Evolutionary conservation across 2,113 vertebrate genomes (phyloP).

Genomic region (Plestiodon gilberti): DNA sequence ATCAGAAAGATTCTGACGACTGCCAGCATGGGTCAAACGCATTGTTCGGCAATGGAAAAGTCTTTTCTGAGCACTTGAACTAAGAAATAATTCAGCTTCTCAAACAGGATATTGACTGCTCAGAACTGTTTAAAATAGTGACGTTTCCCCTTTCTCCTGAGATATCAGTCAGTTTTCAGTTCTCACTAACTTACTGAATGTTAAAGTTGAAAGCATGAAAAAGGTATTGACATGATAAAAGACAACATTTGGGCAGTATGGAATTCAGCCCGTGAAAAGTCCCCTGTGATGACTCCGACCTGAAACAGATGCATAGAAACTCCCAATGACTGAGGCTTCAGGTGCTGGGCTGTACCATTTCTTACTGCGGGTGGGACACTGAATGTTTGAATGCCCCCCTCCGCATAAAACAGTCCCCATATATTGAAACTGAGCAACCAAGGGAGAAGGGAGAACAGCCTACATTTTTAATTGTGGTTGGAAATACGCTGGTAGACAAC

Average conservation of each 20-base stretch:
- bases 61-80: slow-evolving; percentile 35
- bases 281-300: background rate
- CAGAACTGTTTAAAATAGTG: background rate
- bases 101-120: background rate
- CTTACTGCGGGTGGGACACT: background rate
- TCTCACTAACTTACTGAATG: background rate
- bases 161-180: background rate
- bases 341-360: background rate
- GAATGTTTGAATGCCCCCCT: background rate
- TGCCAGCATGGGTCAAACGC: slow-evolving; percentile 34
- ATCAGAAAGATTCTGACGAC: slow-evolving; percentile 23
- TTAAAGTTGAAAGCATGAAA: background rate
- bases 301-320: background rate
- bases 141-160: background rate
- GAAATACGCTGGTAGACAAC: no score
- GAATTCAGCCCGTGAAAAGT: background rate
- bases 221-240: background rate
- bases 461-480: no score
- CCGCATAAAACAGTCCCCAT: background rate
- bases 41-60: slow-evolving; percentile 30
- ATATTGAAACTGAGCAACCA: no score
- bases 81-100: slow-evolving; percentile 24
- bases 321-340: no score
- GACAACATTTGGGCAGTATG: background rate
- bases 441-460: no score